A percentile compares a stretch with the other conserved stretches of the same genome.
These are phyloP conservation scores for Ophion obscuratus DNA, from an alignment of 2,888 invertebrate genomes.

Conservation along the genomic window DNA sequence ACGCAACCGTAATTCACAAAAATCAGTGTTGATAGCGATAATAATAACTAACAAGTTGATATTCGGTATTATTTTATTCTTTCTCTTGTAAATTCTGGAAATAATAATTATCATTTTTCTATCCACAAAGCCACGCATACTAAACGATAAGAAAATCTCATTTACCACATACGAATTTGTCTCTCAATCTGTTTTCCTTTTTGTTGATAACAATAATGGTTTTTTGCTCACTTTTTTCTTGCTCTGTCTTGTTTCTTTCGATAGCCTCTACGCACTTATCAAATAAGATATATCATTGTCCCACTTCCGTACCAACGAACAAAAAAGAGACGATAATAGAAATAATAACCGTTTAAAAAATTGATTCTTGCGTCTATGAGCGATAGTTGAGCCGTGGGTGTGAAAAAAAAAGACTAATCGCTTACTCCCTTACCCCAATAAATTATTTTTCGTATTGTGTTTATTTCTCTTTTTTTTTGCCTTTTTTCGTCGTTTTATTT, in stretches of 20 bases:
- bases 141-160: conserved; percentile 69
- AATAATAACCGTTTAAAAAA: conserved; percentile 24
- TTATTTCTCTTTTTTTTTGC: conserved; percentile 27
- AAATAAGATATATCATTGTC: conserved; percentile 68
- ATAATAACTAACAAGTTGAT: conserved; percentile 64
- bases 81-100: conserved; percentile 62
- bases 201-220: conserved; percentile 67
- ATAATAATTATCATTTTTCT: conserved; percentile 65
- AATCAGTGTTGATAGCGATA: not conserved
- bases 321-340: not conserved
- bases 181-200: conserved; percentile 11
- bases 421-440: conserved; percentile 2
- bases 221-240: conserved; percentile 50
- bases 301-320: conserved; percentile 38
- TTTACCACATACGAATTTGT: conserved; percentile 50
- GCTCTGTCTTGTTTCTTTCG: conserved; percentile 59
- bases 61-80: conserved; percentile 37
- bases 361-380: conserved; percentile 44
- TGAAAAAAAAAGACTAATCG: conserved; percentile 38
- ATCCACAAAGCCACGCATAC: conserved; percentile 69
- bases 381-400: conserved; percentile 57
- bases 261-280: conserved; percentile 75
- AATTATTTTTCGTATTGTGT: conserved; percentile 16
- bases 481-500: conserved; percentile 51
- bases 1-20: conserved; percentile 65